A percentile compares a stretch with the other conserved stretches of the same genome.
Conservation (phyloP, 1,140 invertebrate species). For the Cotesia vestalis region DNA sequence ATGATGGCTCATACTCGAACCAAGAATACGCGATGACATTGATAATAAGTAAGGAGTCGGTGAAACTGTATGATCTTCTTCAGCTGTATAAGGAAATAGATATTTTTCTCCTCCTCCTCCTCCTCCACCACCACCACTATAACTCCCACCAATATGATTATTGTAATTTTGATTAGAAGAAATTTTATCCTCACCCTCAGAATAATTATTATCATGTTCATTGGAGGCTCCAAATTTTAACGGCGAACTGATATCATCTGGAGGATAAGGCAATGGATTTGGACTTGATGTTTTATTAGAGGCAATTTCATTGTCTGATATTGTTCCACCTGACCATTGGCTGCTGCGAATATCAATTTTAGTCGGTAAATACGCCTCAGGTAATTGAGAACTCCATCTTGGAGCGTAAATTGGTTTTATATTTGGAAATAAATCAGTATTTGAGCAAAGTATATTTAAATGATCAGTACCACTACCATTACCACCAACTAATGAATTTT, state of each 20-base stretch:
- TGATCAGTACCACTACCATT: slow-evolving; percentile 66
- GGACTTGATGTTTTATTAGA: slow-evolving; percentile 75
- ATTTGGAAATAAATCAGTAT: slow-evolving; percentile 75
- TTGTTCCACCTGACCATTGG: slow-evolving; percentile 81
- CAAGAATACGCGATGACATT: slow-evolving; percentile 60
- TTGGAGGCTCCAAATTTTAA: slow-evolving; percentile 64
- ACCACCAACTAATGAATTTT: no score
- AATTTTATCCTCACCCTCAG: slow-evolving; percentile 76
- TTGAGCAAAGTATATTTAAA: slow-evolving; percentile 74
- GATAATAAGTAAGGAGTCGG: slow-evolving; percentile 66
- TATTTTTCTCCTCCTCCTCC: slow-evolving; percentile 73
- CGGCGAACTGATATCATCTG: slow-evolving; percentile 67
- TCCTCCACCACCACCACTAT: slow-evolving; percentile 60
- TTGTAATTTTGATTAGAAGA: no score
- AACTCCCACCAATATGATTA: slow-evolving; percentile 63
- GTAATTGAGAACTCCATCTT: slow-evolving; percentile 76
- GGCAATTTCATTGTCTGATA: slow-evolving; percentile 75
- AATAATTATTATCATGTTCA: slow-evolving; percentile 70
- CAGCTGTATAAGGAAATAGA: slow-evolving; percentile 77
- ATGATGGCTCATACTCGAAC: slow-evolving; percentile 65
- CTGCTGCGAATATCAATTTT: slow-evolving; percentile 69
- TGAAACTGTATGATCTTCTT: slow-evolving; percentile 67
- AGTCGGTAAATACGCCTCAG: slow-evolving; percentile 69
- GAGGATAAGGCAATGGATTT: slow-evolving; percentile 76
- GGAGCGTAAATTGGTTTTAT: slow-evolving; percentile 76